These are phyloP conservation scores for Gadopsis marmoratus DNA, from an alignment of 2,797 vertebrate genomes.

Conservation along the genomic window DNA sequence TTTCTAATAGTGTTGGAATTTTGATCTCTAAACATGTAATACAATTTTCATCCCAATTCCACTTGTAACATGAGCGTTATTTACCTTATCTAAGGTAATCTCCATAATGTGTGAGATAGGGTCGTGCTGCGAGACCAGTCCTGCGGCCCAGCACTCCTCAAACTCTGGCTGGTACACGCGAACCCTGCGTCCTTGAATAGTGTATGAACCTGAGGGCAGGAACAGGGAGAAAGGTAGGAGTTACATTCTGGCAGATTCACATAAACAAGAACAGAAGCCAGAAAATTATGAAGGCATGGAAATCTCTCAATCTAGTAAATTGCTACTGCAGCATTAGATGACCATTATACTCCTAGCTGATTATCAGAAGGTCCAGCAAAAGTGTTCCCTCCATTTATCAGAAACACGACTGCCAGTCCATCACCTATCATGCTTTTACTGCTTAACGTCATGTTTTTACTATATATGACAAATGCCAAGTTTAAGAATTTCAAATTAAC, in stretches of 20 bases:
- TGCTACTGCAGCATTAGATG: background rate
- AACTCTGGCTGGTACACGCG: slow-evolving; percentile 96
- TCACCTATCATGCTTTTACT: background rate
- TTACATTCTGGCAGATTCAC: slow-evolving; percentile 9
- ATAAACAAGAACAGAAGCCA: background rate
- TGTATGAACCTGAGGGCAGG: slow-evolving; percentile 89
- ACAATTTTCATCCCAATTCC: background rate
- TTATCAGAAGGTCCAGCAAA: background rate
- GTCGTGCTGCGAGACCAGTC: slow-evolving; percentile 94
- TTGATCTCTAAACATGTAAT: background rate
- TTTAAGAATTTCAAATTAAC: slow-evolving; percentile 10
- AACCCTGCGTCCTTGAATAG: slow-evolving; percentile 95
- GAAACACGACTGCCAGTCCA: background rate
- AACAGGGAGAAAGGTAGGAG: background rate
- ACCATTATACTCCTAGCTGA: background rate
- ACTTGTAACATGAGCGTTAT: background rate
- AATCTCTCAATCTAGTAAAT: background rate
- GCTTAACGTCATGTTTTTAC: background rate
- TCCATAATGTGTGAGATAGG: slow-evolving; percentile 95
- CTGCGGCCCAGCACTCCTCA: slow-evolving; percentile 92
- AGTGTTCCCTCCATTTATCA: background rate
- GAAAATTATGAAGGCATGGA: background rate
- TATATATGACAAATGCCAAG: background rate
- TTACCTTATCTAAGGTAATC: slow-evolving; percentile 94
- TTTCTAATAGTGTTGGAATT: background rate